These are phyloP conservation scores for Thalassaphorura encarpata DNA, from an alignment of 1,140 invertebrate species.

Conservation along the genomic window DNA sequence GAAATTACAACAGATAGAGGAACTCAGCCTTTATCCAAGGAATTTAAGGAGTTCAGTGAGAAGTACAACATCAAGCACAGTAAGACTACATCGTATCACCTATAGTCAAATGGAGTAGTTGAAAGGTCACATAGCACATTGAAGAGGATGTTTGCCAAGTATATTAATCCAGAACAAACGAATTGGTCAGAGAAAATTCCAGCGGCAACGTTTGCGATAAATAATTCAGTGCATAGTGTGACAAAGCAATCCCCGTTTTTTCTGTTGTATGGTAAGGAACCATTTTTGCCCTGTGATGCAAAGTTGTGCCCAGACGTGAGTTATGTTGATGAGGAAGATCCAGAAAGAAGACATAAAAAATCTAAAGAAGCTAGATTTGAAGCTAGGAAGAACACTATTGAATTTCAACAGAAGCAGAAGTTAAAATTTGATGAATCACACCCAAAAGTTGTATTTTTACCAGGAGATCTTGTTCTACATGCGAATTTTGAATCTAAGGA, in stretches of 20 bases:
- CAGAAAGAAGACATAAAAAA: neutral
- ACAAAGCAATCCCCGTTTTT: slow-evolving; percentile 39
- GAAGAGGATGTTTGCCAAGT: slow-evolving; percentile 28
- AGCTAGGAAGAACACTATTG: neutral
- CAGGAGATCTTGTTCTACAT: neutral
- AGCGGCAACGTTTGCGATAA: slow-evolving; percentile 40
- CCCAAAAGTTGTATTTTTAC: neutral
- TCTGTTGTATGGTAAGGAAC: slow-evolving; percentile 39
- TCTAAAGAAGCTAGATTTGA: neutral
- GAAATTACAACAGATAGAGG: slow-evolving; percentile 36
- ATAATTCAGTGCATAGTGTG: slow-evolving; percentile 38
- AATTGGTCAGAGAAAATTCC: slow-evolving; percentile 41
- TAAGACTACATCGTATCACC: neutral
- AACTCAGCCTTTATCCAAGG: slow-evolving; percentile 33
- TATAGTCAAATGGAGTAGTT: slow-evolving; percentile 1
- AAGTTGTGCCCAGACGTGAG: neutral
- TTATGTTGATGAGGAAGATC: neutral
- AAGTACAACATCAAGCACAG: slow-evolving; percentile 28
- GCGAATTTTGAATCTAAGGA: neutral
- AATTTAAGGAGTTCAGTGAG: slow-evolving; percentile 32
- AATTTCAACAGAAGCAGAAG: neutral
- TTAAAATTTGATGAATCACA: neutral
- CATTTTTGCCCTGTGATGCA: slow-evolving; percentile 30
- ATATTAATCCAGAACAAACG: slow-evolving; percentile 33
- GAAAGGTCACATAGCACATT: slow-evolving; percentile 1